Evolutionary conservation across 2,797 vertebrate species (phyloP).

Genomic region (Macropodus opercularis): DNA sequence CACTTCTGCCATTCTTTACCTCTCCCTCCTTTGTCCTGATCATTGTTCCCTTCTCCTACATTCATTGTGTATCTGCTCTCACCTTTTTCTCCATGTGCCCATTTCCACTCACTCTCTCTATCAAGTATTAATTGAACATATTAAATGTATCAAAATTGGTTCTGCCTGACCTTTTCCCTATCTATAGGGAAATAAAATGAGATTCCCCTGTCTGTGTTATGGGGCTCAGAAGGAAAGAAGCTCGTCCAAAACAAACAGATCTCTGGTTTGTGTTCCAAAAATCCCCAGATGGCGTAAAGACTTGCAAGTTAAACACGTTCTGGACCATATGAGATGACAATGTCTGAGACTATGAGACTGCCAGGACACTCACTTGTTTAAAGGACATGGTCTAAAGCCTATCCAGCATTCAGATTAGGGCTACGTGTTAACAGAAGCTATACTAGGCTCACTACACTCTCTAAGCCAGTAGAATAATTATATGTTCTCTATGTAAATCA

Average conservation of each 20-base stretch:
- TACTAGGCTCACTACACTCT: background rate
- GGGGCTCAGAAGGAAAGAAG: conserved; percentile 34
- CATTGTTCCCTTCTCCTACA: conserved; percentile 13
- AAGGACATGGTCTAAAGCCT: conserved; percentile 22
- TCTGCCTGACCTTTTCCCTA: conserved; percentile 31
- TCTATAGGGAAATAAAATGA: conserved; percentile 48
- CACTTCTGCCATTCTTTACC: conserved; percentile 43
- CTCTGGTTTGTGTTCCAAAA: conserved; percentile 55
- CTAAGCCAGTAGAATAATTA: conserved; percentile 3
- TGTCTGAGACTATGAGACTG: conserved; percentile 43
- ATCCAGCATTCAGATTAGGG: conserved; percentile 12
- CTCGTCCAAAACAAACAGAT: conserved; percentile 65
- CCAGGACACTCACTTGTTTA: conserved; percentile 27
- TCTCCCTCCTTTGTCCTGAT: conserved; percentile 28
- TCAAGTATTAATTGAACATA: conserved; percentile 25
- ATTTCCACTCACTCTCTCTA: conserved; percentile 16
- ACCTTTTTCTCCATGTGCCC: conserved; percentile 24
- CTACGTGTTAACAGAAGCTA: background rate
- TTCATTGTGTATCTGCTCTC: conserved; percentile 10
- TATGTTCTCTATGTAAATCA: no score
- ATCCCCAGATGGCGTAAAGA: conserved; percentile 69
- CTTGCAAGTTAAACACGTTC: conserved; percentile 62
- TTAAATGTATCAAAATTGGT: conserved; percentile 29
- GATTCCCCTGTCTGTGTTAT: conserved; percentile 20
- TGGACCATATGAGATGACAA: conserved; percentile 62